Conservation (phyloP, 2,888 invertebrate genomes). For the Mythimna lalbum region DNA sequence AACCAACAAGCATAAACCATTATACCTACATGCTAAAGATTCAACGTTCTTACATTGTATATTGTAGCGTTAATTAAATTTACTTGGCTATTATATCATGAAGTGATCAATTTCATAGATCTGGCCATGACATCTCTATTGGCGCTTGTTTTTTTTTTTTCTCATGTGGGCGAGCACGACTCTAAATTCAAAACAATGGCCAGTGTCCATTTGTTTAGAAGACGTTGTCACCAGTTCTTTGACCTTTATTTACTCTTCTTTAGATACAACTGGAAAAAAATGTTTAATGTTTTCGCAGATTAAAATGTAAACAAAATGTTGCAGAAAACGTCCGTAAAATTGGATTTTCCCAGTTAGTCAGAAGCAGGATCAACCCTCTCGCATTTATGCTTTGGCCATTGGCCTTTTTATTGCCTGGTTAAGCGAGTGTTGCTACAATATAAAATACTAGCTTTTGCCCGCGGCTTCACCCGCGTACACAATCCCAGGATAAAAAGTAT, state of each 20-base stretch:
- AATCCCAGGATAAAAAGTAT: no score
- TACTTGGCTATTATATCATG: no score
- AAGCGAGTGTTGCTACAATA: neutral
- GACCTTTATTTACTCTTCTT: neutral
- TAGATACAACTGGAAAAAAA: neutral
- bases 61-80: no score
- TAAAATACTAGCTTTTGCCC: no score
- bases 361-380: neutral
- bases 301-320: neutral
- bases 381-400: neutral
- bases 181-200: neutral
- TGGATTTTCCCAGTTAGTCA: slow-evolving; percentile 28
- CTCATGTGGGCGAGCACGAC: neutral
- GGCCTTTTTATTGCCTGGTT: neutral
- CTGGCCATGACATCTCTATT: neutral
- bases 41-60: no score
- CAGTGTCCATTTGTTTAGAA: neutral
- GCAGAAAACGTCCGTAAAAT: neutral
- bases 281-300: neutral
- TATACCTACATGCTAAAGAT: no score
- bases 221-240: slow-evolving; percentile 3
- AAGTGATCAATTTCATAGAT: no score
- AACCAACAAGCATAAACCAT: no score
- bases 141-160: slow-evolving; percentile 15
- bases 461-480: no score